Base-by-base conservation (phyloP, 2,888 invertebrate species). In the Notodromas monacha region DNA sequence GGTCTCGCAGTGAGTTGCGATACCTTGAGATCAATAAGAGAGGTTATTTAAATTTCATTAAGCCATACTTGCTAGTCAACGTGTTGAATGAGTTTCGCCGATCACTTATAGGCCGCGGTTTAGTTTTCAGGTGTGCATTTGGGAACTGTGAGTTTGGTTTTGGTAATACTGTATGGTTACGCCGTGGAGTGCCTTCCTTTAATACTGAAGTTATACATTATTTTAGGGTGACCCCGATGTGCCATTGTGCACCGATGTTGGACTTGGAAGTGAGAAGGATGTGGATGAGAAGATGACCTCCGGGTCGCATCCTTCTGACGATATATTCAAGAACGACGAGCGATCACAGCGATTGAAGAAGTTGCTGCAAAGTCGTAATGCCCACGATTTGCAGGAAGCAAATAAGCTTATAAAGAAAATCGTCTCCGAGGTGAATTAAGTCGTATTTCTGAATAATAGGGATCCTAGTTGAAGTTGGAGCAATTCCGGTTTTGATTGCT, bases 391-490 rank as follows among this genome's bases (percentile, higher is more conserved):
- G 10, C 76, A 84, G 51, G 76, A 79, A 40, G 92, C 92, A 2
- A 96, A 96, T 52, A 63, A 76, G 45, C 57, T 96, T 30, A 84
- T 96, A 39, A 86, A 89, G 49, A 72, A 68, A 43, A 74, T 89
- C 64, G 84, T 89, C 26, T 66, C 69, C 51, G 79, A 84, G 59
- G 79, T 40, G 34, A n/a, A n/a, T n/a, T n/a, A n/a, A n/a, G n/a
- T n/a, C n/a, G n/a, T n/a, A n/a, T n/a, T n/a, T n/a, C n/a, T n/a
- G n/a, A n/a, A n/a, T n/a, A n/a, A n/a, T n/a, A n/a, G n/a, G n/a
- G n/a, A n/a, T n/a, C n/a, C n/a, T n/a, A n/a, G n/a, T 21, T 21
- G 6, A 6, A 8, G 6, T 21, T 21, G 21, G n/a, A 8, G n/a
- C 8, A 8, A 8, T 21, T 8, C n/a, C 6, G 21, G 6, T 21